A percentile compares a stretch with the other conserved stretches of the same genome.
Evolutionary conservation across 2,888 invertebrate species (phyloP).

Genomic region (Trichogramma evanescens): DNA sequence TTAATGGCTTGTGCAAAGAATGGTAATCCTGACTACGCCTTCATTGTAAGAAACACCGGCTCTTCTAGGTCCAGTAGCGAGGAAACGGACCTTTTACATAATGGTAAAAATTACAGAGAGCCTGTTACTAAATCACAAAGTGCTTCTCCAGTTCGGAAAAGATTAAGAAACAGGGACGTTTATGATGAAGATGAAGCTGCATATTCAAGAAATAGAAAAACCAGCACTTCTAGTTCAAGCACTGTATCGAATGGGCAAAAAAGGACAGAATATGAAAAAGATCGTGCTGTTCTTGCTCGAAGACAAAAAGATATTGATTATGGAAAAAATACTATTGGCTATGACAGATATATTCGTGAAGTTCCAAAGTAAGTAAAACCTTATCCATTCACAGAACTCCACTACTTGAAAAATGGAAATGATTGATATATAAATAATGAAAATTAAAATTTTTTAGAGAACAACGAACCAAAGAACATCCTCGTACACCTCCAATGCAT

Average conservation of each 20-base stretch:
- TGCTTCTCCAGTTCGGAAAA: constrained; percentile 27
- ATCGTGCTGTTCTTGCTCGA: constrained; percentile 63
- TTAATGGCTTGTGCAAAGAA: background rate
- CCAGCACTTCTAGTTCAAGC: constrained; percentile 39
- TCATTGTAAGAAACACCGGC: no score
- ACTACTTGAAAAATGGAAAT: background rate
- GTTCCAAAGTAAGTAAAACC: constrained; percentile 61
- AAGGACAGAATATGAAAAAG: constrained; percentile 58
- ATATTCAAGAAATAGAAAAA: constrained; percentile 32
- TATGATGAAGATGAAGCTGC: constrained; percentile 24
- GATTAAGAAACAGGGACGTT: constrained; percentile 29
- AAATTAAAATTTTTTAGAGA: constrained; percentile 47
- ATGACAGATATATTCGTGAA: constrained; percentile 64
- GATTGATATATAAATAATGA: background rate
- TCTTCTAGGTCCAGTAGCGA: no score
- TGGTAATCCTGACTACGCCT: no score
- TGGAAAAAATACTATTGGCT: constrained; percentile 87
- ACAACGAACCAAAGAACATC: constrained; percentile 65
- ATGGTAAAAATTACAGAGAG: no score
- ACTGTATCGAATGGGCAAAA: constrained; percentile 33
- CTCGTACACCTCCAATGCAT: constrained; percentile 83
- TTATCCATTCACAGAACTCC: background rate
- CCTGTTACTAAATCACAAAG: background rate
- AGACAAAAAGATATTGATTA: constrained; percentile 92
- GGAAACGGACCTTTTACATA: no score